These are phyloP conservation scores for Orussus abietinus DNA, from an alignment of 1,140 invertebrate species.

Conservation along the genomic window DNA sequence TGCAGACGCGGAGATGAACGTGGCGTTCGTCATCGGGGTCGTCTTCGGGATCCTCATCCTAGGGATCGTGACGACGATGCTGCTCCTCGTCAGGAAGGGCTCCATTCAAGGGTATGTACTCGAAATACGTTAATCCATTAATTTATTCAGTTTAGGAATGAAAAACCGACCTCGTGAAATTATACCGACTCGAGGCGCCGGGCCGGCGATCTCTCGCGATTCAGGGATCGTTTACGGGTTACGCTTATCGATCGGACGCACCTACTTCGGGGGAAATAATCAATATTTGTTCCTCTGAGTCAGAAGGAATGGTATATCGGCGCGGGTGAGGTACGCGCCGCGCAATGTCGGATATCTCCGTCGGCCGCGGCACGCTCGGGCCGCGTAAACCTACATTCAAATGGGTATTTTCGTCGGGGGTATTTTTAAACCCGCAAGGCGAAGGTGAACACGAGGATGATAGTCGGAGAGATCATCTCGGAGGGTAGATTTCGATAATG, in stretches of 20 bases:
- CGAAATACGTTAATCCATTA: constrained; percentile 2
- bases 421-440: constrained; percentile 18
- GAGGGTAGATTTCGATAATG: constrained; percentile 4
- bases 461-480: background rate
- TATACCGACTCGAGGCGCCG: too few species aligned
- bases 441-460: constrained; percentile 21
- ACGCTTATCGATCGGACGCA: too few species aligned
- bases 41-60: constrained; percentile 42
- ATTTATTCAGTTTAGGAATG: background rate
- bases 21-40: constrained; percentile 33
- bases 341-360: constrained; percentile 28
- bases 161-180: too few species aligned
- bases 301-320: constrained; percentile 20
- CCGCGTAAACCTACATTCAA: constrained; percentile 19
- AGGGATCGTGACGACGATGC: constrained; percentile 37
- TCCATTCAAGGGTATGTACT: constrained; percentile 38
- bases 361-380: constrained; percentile 12
- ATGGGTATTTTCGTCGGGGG: constrained; percentile 21
- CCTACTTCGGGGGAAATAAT: constrained; percentile 36
- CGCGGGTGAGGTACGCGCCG: constrained; percentile 6
- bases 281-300: constrained; percentile 45
- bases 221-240: too few species aligned
- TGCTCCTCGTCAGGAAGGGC: constrained; percentile 38
- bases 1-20: constrained; percentile 39
- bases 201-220: too few species aligned